Conservation (phyloP, 2,888 invertebrate species). For the Diadegma fenestrale region DNA sequence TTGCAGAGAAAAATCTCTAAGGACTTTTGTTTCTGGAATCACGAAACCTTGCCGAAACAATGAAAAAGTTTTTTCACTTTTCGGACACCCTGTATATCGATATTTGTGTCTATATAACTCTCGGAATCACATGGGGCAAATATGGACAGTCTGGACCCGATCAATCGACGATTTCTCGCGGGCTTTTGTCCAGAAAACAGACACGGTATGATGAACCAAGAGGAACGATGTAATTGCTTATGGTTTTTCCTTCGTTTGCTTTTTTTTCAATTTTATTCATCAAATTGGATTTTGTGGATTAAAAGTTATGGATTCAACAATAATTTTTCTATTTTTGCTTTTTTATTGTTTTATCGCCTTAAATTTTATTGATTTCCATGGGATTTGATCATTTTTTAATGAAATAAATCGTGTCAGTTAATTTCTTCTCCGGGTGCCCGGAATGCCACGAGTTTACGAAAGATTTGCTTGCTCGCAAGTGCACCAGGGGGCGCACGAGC, state of each 20-base stretch:
- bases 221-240: slow-evolving; percentile 29
- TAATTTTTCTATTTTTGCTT: neutral
- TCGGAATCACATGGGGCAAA: slow-evolving; percentile 38
- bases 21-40: neutral
- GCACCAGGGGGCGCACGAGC: slow-evolving; percentile 13
- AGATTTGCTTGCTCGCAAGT: neutral
- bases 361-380: neutral
- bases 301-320: too few species aligned
- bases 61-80: neutral
- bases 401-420: too few species aligned
- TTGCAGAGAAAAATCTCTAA: neutral
- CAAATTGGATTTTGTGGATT: too few species aligned
- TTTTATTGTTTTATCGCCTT: neutral
- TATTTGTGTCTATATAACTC: slow-evolving; percentile 5
- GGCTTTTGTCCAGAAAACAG: slow-evolving; percentile 38
- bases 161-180: slow-evolving; percentile 52
- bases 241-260: neutral
- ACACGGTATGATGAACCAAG: slow-evolving; percentile 13
- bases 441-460: slow-evolving; percentile 18
- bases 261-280: neutral
- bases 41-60: neutral
- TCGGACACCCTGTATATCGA: neutral
- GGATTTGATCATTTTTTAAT: neutral
- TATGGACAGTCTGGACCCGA: slow-evolving; percentile 55
- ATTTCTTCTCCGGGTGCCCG: neutral